These are phyloP conservation scores for Dendropsophus ebraccatus DNA, from an alignment of 2,113 vertebrate genomes.

Conservation along the genomic window DNA sequence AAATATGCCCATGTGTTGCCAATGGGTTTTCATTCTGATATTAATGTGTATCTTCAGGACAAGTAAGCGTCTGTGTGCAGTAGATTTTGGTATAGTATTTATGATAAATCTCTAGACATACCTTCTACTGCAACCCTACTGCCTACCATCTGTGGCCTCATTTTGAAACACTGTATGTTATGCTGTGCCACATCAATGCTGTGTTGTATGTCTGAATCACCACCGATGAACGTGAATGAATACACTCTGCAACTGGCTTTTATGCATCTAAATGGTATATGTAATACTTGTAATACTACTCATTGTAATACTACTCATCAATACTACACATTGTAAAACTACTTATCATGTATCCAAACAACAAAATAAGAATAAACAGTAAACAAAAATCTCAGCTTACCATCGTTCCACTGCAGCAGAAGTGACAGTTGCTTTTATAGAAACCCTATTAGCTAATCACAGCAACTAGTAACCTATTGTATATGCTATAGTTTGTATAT, in stretches of 20 bases:
- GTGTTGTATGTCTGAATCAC: too few relatives aligned
- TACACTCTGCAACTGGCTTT: neutral
- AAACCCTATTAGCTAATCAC: neutral
- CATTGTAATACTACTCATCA: too few relatives aligned
- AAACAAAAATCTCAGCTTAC: too few relatives aligned
- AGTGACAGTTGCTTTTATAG: neutral
- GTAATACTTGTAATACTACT: too few relatives aligned
- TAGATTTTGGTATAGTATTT: neutral
- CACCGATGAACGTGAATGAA: too few relatives aligned
- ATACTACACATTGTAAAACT: too few relatives aligned
- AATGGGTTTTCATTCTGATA: slow-evolving; percentile 3
- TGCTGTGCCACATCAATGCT: neutral
- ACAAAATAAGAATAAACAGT: too few relatives aligned
- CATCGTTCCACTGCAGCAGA: too few relatives aligned
- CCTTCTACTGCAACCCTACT: neutral
- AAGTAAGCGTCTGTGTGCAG: neutral
- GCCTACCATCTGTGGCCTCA: neutral
- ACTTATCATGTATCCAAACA: too few relatives aligned
- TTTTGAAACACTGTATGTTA: neutral
- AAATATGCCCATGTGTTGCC: slow-evolving; percentile 28
- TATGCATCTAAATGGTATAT: too few relatives aligned
- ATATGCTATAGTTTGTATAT: too few relatives aligned
- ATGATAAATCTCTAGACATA: neutral
- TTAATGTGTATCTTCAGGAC: slow-evolving; percentile 11
- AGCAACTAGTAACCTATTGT: neutral